Evolutionary conservation across 1,140 invertebrate genomes (phyloP).

Genomic region (Melanaphis sacchari): DNA sequence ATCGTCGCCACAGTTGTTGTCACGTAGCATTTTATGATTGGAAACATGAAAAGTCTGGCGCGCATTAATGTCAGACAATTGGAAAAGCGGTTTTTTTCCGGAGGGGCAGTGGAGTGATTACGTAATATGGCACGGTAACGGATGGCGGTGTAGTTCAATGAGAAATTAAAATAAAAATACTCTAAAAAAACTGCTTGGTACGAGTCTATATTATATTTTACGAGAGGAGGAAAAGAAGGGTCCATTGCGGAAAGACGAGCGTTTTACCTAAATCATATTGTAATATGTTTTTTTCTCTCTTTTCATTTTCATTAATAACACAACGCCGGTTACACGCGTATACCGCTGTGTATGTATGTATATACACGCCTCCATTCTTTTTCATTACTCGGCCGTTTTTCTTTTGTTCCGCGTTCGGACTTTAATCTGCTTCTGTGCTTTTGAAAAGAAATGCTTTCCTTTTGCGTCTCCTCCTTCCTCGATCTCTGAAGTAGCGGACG

Average conservation of each 20-base stretch:
- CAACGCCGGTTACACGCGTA: not conserved
- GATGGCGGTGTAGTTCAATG: not conserved
- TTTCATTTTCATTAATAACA: constrained; percentile 35
- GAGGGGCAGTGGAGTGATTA: not conserved
- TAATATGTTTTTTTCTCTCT: not conserved
- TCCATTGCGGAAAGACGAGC: constrained; percentile 26
- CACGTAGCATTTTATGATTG: not conserved
- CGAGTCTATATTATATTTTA: not conserved
- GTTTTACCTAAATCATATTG: constrained; percentile 47
- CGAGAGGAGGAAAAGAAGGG: not conserved
- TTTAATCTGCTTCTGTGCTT: constrained; percentile 44
- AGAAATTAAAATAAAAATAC: constrained; percentile 41
- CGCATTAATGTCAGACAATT: not conserved
- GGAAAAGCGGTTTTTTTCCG: not conserved
- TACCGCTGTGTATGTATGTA: not conserved
- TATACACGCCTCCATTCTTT: not conserved
- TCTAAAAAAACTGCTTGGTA: not conserved
- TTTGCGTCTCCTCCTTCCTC: not conserved
- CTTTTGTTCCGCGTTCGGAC: constrained; percentile 47
- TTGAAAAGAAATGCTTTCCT: constrained; percentile 35
- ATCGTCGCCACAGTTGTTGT: not conserved
- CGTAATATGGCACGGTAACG: not conserved
- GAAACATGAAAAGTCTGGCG: constrained; percentile 26
- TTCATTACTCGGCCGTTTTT: constrained; percentile 47
- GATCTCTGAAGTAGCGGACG: not conserved